phyloP scores from a whole-genome alignment of 1,140 invertebrate species.

The Drosophila bocqueti region DNA sequence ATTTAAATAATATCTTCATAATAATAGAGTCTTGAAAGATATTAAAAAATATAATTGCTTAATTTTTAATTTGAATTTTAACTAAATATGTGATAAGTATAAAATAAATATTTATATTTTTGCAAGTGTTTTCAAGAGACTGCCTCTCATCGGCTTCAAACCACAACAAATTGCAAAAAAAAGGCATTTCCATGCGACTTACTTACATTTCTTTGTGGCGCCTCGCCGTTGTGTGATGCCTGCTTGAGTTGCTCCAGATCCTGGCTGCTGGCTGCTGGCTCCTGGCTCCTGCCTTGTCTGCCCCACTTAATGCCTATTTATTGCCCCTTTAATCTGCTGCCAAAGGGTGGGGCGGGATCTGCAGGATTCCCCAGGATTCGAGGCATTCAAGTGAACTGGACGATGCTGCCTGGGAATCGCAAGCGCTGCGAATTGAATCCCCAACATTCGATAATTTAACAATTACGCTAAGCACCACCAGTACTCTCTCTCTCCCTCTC shows the following conservation, averaged over 20 bases:
- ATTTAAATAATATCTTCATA: too few species aligned
- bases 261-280: not conserved
- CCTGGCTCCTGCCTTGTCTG: conserved; percentile 34
- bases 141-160: conserved; percentile 35
- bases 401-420: conserved; percentile 30
- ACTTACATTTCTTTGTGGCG: conserved; percentile 75
- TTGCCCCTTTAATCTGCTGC: conserved; percentile 72
- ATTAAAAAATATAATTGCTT: too few species aligned
- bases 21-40: too few species aligned
- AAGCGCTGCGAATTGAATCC: conserved; percentile 27
- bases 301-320: conserved; percentile 81
- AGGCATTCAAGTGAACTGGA: conserved; percentile 56
- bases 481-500: not conserved
- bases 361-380: conserved; percentile 9
- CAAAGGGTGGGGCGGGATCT: not conserved
- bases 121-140: conserved; percentile 2
- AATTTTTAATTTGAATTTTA: too few species aligned
- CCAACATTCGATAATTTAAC: conserved; percentile 39
- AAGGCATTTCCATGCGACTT: conserved; percentile 75
- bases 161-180: conserved; percentile 77
- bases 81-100: too few species aligned
- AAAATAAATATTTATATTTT: not conserved
- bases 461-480: conserved; percentile 21
- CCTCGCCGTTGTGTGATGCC: conserved; percentile 31
- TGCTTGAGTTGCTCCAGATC: conserved; percentile 19